Evolutionary conservation across 2,888 invertebrate species (phyloP).

Genomic region (Idaea aversata): DNA sequence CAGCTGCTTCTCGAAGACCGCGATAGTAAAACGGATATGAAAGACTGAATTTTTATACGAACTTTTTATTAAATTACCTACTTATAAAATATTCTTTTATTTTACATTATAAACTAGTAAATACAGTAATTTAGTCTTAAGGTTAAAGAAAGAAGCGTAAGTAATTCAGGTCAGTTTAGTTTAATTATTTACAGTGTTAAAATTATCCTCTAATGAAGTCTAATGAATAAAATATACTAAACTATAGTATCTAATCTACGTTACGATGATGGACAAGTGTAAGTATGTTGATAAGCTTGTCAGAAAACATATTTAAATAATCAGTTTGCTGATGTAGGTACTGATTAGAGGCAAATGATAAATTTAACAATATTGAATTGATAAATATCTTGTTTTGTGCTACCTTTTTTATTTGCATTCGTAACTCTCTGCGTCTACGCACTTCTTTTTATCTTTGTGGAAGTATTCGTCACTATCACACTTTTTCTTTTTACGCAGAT

Average conservation of each 20-base stretch:
- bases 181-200: background rate
- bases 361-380: background rate
- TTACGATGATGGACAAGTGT: background rate
- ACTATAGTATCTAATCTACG: slow-evolving; percentile 1
- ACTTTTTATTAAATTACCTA: slow-evolving; percentile 7
- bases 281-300: background rate
- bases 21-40: slow-evolving; percentile 28
- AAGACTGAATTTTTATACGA: slow-evolving; percentile 22
- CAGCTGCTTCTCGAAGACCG: slow-evolving; percentile 56
- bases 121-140: slow-evolving; percentile 5
- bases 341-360: background rate
- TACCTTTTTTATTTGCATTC: slow-evolving; percentile 37
- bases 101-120: slow-evolving; percentile 3
- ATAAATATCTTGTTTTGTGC: background rate
- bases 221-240: too few relatives aligned
- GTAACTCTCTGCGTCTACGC: slow-evolving; percentile 55
- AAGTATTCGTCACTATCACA: slow-evolving; percentile 69
- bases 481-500: slow-evolving; percentile 55
- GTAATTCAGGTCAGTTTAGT: background rate
- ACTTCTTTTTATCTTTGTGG: slow-evolving; percentile 56
- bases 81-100: slow-evolving; percentile 6
- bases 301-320: background rate
- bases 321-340: background rate
- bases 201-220: background rate
- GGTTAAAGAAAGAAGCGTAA: background rate